These are phyloP conservation scores for Drosophila pandora DNA, from an alignment of 1,140 invertebrate species.

Conservation along the genomic window DNA sequence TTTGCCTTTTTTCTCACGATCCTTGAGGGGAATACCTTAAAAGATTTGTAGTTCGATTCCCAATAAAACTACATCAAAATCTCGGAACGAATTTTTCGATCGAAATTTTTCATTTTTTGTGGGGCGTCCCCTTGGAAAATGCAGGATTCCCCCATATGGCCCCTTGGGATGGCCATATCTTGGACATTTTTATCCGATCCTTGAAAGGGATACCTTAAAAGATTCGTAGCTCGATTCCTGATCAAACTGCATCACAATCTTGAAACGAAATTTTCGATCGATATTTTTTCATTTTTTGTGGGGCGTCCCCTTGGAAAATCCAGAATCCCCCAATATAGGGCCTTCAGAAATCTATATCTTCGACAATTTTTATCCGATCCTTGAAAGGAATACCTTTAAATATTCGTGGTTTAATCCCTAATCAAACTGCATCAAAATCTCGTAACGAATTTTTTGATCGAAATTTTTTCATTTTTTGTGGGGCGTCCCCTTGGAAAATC, in stretches of 20 bases:
- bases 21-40: not conserved
- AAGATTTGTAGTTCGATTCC: not conserved
- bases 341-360: not conserved
- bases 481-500: not conserved
- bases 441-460: not conserved
- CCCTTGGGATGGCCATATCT: not conserved
- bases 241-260: not conserved
- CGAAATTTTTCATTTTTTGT: not conserved
- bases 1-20: not conserved
- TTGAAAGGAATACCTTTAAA: not conserved
- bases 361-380: not conserved
- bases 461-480: not conserved
- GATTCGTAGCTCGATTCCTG: not conserved
- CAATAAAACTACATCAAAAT: not conserved
- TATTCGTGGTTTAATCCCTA: not conserved
- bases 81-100: not conserved
- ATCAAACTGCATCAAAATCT: not conserved
- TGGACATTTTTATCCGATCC: not conserved
- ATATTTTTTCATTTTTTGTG: not conserved
- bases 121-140: not conserved
- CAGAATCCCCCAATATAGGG: not conserved
- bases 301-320: not conserved
- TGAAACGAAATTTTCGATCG: not conserved
- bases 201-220: not conserved
- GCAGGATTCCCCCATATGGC: not conserved